Base-by-base conservation (phyloP, 2,113 vertebrate genomes). In the Mugil cephalus region DNA sequence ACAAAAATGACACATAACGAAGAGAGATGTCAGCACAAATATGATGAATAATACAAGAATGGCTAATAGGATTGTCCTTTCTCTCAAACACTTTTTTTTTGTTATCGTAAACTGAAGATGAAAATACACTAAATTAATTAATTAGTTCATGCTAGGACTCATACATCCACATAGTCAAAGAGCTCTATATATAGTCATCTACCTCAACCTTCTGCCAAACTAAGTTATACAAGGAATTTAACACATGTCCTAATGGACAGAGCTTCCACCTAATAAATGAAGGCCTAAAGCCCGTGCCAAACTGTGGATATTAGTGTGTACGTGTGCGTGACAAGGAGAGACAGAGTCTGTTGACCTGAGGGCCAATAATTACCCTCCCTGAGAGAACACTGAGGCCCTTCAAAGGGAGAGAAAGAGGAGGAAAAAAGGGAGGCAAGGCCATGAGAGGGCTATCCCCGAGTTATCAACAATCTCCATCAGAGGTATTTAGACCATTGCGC, bases 171-270 rank as follows among this genome's bases (percentile, higher is more conserved):
- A 76, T 10, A 58, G 43, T 54, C 34, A 45, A 38, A 53, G 51
- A 43, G 13, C 34, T 80, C 80, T 78, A 80, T 71, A 74, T 86
- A 78, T 61, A 86, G 75, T 30, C 84, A 75, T 63, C 39, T 64
- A 63, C 59, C 62, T 85, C 38, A 62, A 56, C 8, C 8, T 12
- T 55, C 71, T 69, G 74, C 56, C 84, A 77, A 87, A 86, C 30
- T 62, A 30, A 79, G 63, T 69, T 78, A 80, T 51, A 80, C 63
- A 83, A 89, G 79, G 63, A 80, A 79, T 71, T 75, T 67, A 87
- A 81, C 88, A 84, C 77, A 67, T 42, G 59, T 65, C 11, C 66
- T 84, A 81, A 79, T 76, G 77, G 77, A 87, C 10, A 18, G 10
- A 77, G 75, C 62, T 52, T 59, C 30, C 69, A 66, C 15, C 64